Percentiles rank a stretch among this genome's conserved stretches.
These are phyloP conservation scores for Carassius gibelio DNA, from an alignment of 2,113 vertebrate species.

Conservation along the genomic window DNA sequence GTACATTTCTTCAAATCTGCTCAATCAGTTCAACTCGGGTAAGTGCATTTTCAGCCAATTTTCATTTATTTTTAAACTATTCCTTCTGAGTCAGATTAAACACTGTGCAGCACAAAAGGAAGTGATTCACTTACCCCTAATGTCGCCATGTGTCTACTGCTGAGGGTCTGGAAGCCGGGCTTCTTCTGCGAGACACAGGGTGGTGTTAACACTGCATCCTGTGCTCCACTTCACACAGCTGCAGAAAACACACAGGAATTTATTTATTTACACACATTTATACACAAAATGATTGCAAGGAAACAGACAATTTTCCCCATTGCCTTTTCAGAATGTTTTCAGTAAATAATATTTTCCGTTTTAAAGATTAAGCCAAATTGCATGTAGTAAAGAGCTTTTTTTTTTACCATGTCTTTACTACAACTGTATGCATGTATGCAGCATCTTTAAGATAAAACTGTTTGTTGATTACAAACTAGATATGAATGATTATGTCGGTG, in stretches of 20 bases:
- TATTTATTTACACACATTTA: slow-evolving; percentile 10
- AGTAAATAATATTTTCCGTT: not conserved
- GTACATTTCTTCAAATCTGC: not conserved
- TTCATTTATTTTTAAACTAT: not conserved
- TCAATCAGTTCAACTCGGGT: not conserved
- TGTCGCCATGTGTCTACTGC: slow-evolving; percentile 58
- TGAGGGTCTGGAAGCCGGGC: slow-evolving; percentile 48
- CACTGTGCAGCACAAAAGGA: not conserved
- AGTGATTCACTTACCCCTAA: slow-evolving; percentile 51
- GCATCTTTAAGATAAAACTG: not conserved
- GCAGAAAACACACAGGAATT: slow-evolving; percentile 17
- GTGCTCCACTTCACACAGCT: slow-evolving; percentile 40
- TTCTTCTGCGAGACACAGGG: slow-evolving; percentile 40
- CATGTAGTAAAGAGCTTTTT: not conserved
- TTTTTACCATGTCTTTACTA: not conserved
- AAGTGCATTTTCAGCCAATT: not conserved
- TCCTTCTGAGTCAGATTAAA: not conserved
- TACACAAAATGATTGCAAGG: slow-evolving; percentile 2
- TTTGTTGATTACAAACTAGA: not conserved
- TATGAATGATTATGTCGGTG: not conserved
- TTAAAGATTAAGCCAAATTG: not conserved
- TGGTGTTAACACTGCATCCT: slow-evolving; percentile 55
- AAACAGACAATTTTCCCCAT: not conserved
- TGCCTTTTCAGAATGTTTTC: slow-evolving; percentile 4
- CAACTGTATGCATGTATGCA: not conserved